These are phyloP conservation scores for Empis stercorea DNA, from an alignment of 2,888 invertebrate species.

Conservation along the genomic window DNA sequence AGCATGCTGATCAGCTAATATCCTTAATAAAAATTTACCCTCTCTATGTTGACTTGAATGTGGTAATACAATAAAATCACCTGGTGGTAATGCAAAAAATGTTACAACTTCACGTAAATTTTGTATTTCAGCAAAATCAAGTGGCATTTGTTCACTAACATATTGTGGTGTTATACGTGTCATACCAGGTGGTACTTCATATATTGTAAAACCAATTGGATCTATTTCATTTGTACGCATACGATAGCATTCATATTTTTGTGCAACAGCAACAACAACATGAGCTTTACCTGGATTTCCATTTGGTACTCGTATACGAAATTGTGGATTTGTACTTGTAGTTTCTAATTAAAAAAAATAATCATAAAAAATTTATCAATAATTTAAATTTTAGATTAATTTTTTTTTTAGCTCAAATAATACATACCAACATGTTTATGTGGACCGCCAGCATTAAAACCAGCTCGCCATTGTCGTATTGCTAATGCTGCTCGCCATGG, in stretches of 20 bases:
- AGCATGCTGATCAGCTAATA: constrained; percentile 58
- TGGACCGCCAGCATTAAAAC: constrained; percentile 59
- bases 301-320: constrained; percentile 54
- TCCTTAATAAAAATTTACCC: constrained; percentile 55
- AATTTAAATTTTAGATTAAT: neutral
- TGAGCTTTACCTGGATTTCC: constrained; percentile 48
- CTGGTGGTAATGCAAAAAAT: constrained; percentile 60
- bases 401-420: neutral
- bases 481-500: constrained; percentile 58
- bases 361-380: constrained; percentile 16
- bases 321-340: constrained; percentile 56
- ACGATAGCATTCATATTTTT: constrained; percentile 43
- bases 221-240: constrained; percentile 37
- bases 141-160: constrained; percentile 40
- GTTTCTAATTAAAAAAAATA: no score
- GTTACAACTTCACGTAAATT: constrained; percentile 52
- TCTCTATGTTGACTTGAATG: constrained; percentile 54
- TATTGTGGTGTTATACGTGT: constrained; percentile 46
- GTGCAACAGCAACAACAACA: constrained; percentile 58
- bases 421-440: constrained; percentile 42
- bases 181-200: constrained; percentile 51
- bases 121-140: constrained; percentile 16
- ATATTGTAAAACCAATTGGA: constrained; percentile 58
- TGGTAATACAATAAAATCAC: constrained; percentile 60
- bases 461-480: constrained; percentile 50